A percentile compares a stretch with the other conserved stretches of the same genome.
Conservation (phyloP, 2,113 vertebrate genomes). For the Phrynosoma blainvillii region DNA sequence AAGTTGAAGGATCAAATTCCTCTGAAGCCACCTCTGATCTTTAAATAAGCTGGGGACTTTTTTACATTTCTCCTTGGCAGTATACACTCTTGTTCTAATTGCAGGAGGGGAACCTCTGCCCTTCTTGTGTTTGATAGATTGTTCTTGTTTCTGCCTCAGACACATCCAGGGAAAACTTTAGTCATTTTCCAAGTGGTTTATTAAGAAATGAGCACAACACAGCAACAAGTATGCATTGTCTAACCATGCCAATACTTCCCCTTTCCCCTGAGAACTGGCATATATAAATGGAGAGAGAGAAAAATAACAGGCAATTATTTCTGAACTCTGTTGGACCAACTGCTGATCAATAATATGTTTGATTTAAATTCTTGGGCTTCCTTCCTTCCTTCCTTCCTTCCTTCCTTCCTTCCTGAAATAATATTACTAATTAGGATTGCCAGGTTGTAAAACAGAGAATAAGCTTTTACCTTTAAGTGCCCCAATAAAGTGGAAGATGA, state of each 20-base stretch:
- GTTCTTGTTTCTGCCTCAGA: slow-evolving; percentile 24
- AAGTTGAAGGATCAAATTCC: neutral
- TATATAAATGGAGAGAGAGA: slow-evolving; percentile 28
- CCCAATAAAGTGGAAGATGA: neutral
- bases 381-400: neutral
- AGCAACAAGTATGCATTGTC: slow-evolving; percentile 21
- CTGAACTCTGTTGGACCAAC: slow-evolving; percentile 51
- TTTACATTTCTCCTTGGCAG: neutral
- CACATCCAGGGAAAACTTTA: neutral
- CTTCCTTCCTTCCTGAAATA: neutral
- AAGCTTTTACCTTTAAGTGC: neutral
- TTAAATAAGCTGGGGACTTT: neutral
- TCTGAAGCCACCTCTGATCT: neutral
- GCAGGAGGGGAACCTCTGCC: neutral
- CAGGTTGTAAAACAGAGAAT: neutral
- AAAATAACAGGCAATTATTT: slow-evolving; percentile 48
- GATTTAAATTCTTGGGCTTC: slow-evolving; percentile 38
- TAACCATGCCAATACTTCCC: neutral
- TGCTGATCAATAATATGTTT: slow-evolving; percentile 55
- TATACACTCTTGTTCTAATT: neutral
- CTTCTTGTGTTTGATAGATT: slow-evolving; percentile 22
- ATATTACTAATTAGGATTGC: neutral
- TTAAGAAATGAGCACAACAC: neutral
- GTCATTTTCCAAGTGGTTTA: slow-evolving; percentile 7
- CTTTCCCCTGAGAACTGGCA: slow-evolving; percentile 37